Base-by-base conservation (phyloP, 2,113 vertebrate species). In the Thunnus thynnus region DNA sequence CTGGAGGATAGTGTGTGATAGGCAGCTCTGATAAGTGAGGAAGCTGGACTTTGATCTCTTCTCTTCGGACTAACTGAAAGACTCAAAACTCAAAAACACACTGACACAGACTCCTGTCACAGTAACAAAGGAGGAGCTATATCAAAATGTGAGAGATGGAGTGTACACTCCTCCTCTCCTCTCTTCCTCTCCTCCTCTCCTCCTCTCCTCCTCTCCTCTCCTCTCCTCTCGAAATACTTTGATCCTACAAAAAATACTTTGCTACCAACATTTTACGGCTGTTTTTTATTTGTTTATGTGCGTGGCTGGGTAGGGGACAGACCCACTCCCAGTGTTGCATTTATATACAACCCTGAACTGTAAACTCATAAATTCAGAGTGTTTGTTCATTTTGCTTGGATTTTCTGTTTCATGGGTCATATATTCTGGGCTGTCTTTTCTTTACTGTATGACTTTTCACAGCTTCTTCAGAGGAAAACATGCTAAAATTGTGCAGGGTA, bases 31-130 rank as follows among this genome's bases (percentile, higher is more conserved):
- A 86, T 85, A 82, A 85, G 64, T 66, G 52, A 66, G 62, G 56
- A 77, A 72, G 58, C 77, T 4, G n/a, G 63, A 85, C 91, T 85
- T 89, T 91, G 87, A 91, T 87, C 79, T 85, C 11, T 75, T 27
- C 20, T 76, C 66, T 78, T 80, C 52, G 20, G 65, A 76, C 78
- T 60, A 73, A 76, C 77, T 25, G 65, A 78, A 62, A 72, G 47
- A 78, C 54, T 66, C 62, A 54, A 55, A 77, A 70, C 61, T 56
- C 58, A 80, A 56, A 86, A 76, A 65, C 41, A 18, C 64, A 36
- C 41, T 10, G 71, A 62, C 63, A 70, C 60, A 44, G 27, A 44
- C 58, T 61, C 52, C 22, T 3, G 50, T 69, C 58, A 36, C 76
- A 64, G 3, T 51, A 51, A 30, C 4, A 47, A 58, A 65, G 58